phyloP scores from a whole-genome alignment of 2,113 vertebrate genomes.

The Nothobranchius kuhntae region DNA sequence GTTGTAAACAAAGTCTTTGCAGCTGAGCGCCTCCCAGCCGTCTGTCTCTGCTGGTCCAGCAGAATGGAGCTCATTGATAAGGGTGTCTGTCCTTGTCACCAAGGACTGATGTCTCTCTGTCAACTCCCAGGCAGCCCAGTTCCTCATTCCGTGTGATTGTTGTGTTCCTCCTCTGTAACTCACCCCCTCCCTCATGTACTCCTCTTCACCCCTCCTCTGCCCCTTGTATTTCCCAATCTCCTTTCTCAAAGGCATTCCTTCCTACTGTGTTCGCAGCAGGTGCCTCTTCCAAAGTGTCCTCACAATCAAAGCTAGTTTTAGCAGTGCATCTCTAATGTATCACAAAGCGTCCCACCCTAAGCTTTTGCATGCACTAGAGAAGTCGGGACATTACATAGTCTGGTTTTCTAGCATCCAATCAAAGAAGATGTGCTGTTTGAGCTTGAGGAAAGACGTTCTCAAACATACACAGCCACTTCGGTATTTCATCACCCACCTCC shows the following conservation, averaged over 20 bases:
- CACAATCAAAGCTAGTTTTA: conserved; percentile 48
- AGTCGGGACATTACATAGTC: conserved; percentile 17
- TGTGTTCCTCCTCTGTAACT: conserved; percentile 51
- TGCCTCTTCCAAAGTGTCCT: conserved; percentile 35
- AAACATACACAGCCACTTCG: conserved; percentile 27
- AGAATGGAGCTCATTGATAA: conserved; percentile 68
- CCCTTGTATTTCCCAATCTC: conserved; percentile 12
- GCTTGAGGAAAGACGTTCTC: conserved; percentile 13
- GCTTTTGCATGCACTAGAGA: conserved; percentile 18
- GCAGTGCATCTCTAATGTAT: conserved; percentile 26
- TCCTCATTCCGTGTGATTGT: conserved; percentile 63
- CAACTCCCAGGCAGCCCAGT: conserved; percentile 67
- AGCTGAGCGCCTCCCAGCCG: conserved; percentile 14
- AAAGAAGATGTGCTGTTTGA: conserved; percentile 28
- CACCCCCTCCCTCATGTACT: neutral
- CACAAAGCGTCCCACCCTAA: conserved; percentile 13
- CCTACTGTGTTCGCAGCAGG: conserved; percentile 1
- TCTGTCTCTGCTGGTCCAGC: conserved; percentile 39
- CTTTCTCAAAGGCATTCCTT: conserved; percentile 18
- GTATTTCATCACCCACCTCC: conserved; percentile 43
- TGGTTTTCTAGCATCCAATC: conserved; percentile 36
- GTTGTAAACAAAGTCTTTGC: conserved; percentile 49
- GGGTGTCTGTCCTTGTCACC: conserved; percentile 72
- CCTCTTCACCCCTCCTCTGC: conserved; percentile 19
- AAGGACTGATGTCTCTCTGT: conserved; percentile 74